Evolutionary conservation across 2,113 vertebrate genomes (phyloP).

Genomic region (Sinocyclocheilus anophthalmus): DNA sequence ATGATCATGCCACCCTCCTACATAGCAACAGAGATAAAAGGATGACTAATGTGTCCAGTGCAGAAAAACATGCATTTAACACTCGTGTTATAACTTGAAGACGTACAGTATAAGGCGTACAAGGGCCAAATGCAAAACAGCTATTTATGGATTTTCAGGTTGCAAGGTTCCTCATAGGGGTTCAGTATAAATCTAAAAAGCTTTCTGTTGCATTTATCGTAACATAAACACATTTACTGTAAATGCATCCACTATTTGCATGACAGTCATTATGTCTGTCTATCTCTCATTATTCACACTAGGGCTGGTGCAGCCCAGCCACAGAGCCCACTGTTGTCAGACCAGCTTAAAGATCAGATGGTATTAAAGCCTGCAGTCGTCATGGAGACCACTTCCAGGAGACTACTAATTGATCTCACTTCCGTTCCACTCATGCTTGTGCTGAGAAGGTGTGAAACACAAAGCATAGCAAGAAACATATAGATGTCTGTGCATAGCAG

Average conservation of each 20-base stretch:
- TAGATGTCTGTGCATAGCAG: conserved; percentile 35
- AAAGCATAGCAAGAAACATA: conserved; percentile 31
- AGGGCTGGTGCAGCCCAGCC: conserved; percentile 18
- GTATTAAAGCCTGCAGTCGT: conserved; percentile 15
- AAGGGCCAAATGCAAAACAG: conserved; percentile 6
- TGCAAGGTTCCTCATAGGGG: neutral
- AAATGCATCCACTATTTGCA: neutral
- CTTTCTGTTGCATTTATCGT: neutral
- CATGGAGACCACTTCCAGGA: conserved; percentile 44
- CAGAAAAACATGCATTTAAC: conserved; percentile 33
- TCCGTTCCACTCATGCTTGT: conserved; percentile 38
- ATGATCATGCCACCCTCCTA: conserved; percentile 35
- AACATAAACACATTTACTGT: neutral
- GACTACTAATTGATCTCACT: conserved; percentile 48
- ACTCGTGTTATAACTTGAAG: conserved; percentile 14
- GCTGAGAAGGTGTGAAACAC: conserved; percentile 58
- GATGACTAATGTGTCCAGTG: conserved; percentile 42
- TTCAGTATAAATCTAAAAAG: neutral
- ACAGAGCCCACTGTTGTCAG: conserved; percentile 24
- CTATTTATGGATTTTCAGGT: conserved; percentile 24
- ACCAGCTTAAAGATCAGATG: conserved; percentile 27
- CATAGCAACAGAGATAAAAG: conserved; percentile 39
- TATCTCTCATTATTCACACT: conserved; percentile 19
- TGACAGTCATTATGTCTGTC: neutral
- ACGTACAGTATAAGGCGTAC: neutral